Evolutionary conservation across 2,888 invertebrate genomes (phyloP), one percentile per base, ranked within the genome.

Genomic region (Epirrita christyi): DNA sequence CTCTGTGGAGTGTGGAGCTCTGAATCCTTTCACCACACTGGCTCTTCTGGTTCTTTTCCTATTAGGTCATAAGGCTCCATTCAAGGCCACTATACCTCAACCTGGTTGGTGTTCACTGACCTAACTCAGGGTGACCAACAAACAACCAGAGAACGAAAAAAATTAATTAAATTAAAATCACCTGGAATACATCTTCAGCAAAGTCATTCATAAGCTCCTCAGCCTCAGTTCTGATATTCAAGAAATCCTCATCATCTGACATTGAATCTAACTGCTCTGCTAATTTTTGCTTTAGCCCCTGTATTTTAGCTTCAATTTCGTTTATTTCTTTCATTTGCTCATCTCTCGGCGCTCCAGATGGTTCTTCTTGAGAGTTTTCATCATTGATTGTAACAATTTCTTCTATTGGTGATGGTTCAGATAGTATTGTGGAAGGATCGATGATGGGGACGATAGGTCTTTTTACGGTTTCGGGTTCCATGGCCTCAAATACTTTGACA

Each of bases 231-330:
- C 94, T 93, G 29, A 95, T 92, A 79, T 94, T 95, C 34, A 94
- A 83, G 74, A 94, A 94, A 76, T 95, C 95, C 64, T 94, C 94
- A 76, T 94, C 94, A 62, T 94, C 94, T 5, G 93, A 93, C 81
- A 93, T 93, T 59, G 93, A 93, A 64, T 93, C 92, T 40, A 93
- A 77, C 55, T 91, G 90, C 49, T 89, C 88, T 0, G 76, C 81
- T 49, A 90, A 77, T 75, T 91, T 92, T 64, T 88, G 86, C 67
- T 86, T 90, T 51, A 90, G 71, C 0, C 87, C 90, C 59, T 86
- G 84, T 49, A 95, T 95, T 81, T 94, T 94, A 63, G 93, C 93
- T 83, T 95, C 95, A 66, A 95, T 93, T 68, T 85, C 83, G 63
- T 80, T 83, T 54, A 89, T 88, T 69, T 92, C 92, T 46, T 85